phyloP scores from a whole-genome alignment of 2,888 invertebrate species.

The Cheilosia variabilis region DNA sequence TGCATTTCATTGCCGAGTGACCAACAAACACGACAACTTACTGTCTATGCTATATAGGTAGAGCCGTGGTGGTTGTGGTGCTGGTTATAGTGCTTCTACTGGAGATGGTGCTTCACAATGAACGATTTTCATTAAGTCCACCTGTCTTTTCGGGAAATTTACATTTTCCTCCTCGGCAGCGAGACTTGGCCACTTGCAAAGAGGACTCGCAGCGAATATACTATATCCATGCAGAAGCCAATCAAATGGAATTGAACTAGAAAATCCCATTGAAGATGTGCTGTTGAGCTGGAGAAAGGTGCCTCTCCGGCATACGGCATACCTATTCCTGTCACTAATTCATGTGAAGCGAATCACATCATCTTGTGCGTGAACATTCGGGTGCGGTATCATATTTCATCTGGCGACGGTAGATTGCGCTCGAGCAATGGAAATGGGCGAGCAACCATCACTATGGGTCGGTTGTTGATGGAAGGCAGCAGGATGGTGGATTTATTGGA shows the following conservation, averaged over 20 bases:
- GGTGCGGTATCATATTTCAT: slow-evolving; percentile 62
- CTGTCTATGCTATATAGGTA: slow-evolving; percentile 52
- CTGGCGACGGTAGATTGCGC: slow-evolving; percentile 17
- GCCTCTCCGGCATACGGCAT: not conserved
- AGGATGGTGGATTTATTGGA: slow-evolving; percentile 26
- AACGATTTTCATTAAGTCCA: slow-evolving; percentile 74
- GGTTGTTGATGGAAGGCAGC: slow-evolving; percentile 15
- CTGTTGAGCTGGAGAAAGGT: slow-evolving; percentile 14
- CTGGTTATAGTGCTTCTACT: not conserved
- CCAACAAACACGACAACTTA: slow-evolving; percentile 55
- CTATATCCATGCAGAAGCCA: not conserved
- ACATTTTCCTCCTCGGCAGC: slow-evolving; percentile 65
- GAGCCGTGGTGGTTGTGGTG: slow-evolving; percentile 11
- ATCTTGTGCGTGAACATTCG: slow-evolving; percentile 54
- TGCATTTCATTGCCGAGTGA: not conserved
- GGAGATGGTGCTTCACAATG: slow-evolving; percentile 40
- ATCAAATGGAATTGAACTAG: slow-evolving; percentile 67
- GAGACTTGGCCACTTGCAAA: slow-evolving; percentile 67
- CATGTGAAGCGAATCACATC: slow-evolving; percentile 55
- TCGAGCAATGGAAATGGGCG: not conserved
- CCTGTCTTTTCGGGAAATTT: slow-evolving; percentile 73
- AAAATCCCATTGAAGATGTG: slow-evolving; percentile 50
- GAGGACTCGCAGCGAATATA: slow-evolving; percentile 36
- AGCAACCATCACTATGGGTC: not conserved
- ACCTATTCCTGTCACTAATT: slow-evolving; percentile 29